These are phyloP conservation scores for Thermophis baileyi DNA, from an alignment of 2,113 vertebrate genomes.

Conservation along the genomic window DNA sequence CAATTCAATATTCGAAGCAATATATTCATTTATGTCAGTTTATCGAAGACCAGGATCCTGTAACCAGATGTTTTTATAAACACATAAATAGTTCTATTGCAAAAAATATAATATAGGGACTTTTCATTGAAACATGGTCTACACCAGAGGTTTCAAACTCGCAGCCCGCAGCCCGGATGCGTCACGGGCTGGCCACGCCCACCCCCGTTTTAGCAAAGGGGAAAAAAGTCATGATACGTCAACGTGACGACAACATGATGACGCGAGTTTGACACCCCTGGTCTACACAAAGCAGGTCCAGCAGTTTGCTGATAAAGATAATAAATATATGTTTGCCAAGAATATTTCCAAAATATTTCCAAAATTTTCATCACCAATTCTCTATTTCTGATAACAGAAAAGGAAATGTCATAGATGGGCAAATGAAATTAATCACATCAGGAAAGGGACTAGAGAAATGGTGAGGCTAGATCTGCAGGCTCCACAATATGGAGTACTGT, in stretches of 20 bases:
- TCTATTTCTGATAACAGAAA: background rate
- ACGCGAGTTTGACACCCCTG: too few relatives aligned
- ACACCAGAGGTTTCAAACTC: background rate
- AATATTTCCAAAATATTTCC: background rate
- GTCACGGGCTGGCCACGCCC: too few relatives aligned
- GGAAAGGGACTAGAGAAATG: background rate
- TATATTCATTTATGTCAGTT: background rate
- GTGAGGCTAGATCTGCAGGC: background rate
- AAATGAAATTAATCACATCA: background rate
- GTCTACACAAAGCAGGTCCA: background rate
- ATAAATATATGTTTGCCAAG: background rate
- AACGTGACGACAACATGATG: too few relatives aligned
- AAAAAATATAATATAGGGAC: background rate
- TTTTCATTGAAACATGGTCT: background rate
- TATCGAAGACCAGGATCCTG: background rate
- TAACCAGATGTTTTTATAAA: background rate
- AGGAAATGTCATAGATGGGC: background rate
- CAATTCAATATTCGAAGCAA: background rate
- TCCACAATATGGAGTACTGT: background rate
- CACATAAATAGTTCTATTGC: background rate
- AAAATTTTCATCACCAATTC: background rate
- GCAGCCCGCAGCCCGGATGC: too few relatives aligned
- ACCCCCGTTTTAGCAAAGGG: too few relatives aligned
- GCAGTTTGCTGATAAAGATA: background rate
- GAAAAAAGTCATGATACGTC: too few relatives aligned